A percentile compares a stretch with the other conserved stretches of the same genome.
Conservation (phyloP, 2,888 invertebrate species). For the Eupithecia pulchellata region DNA sequence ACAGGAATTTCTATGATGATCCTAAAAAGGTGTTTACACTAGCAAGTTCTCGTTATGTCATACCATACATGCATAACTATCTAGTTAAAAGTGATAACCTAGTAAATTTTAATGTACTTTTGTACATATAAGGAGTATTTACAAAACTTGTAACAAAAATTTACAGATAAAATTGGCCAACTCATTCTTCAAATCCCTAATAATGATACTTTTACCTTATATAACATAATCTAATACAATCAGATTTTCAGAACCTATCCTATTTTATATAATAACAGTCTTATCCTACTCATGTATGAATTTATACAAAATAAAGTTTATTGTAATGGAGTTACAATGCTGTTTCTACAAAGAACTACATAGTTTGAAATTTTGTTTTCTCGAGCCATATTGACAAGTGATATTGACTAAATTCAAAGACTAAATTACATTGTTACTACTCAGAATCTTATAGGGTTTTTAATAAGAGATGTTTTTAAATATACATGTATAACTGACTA, state of each 20-base stretch:
- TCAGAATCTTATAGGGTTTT: background rate
- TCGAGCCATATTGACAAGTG: too few relatives aligned
- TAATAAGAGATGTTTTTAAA: background rate
- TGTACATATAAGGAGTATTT: slow-evolving; percentile 34
- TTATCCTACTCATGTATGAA: slow-evolving; percentile 45
- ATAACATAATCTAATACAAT: background rate
- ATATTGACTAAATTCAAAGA: background rate
- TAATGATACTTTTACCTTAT: background rate
- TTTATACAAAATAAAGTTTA: slow-evolving; percentile 30
- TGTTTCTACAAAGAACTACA: background rate
- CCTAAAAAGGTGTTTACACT: background rate
- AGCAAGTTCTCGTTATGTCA: background rate
- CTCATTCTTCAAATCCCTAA: slow-evolving; percentile 9
- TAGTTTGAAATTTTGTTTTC: background rate
- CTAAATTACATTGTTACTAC: background rate
- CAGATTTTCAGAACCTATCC: background rate
- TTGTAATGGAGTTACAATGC: background rate
- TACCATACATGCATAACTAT: slow-evolving; percentile 15
- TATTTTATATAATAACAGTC: slow-evolving; percentile 46
- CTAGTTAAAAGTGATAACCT: background rate
- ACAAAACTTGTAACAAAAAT: slow-evolving; percentile 25
- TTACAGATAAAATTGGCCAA: slow-evolving; percentile 29
- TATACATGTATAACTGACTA: background rate
- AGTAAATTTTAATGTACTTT: slow-evolving; percentile 11
- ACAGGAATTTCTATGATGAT: background rate